Percentiles rank a stretch among this genome's conserved stretches.
Conservation (phyloP, 2,113 vertebrate genomes). For the Sminthopsis crassicaudata region DNA sequence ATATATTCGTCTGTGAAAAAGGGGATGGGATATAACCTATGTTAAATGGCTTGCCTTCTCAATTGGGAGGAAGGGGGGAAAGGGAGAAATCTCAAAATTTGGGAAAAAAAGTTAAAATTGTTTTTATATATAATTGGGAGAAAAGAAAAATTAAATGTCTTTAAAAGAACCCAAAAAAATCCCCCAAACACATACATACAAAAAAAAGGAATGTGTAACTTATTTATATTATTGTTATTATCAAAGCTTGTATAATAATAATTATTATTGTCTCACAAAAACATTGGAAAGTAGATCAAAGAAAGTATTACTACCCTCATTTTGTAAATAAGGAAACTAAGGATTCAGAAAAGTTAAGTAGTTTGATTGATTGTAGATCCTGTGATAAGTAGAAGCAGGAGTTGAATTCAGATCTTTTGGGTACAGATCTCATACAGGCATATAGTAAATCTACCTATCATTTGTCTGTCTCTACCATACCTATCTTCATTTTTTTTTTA, state of each 20-base stretch:
- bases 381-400: neutral
- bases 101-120: neutral
- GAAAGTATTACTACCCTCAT: neutral
- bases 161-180: too few species aligned
- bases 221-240: neutral
- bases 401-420: neutral
- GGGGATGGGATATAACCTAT: neutral
- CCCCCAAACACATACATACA: neutral
- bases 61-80: neutral
- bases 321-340: neutral
- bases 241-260: neutral
- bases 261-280: neutral
- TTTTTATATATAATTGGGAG: neutral
- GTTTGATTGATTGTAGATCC: too few species aligned
- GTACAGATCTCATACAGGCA: neutral
- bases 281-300: neutral
- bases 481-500: too few species aligned
- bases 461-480: neutral
- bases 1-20: neutral
- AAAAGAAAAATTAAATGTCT: neutral
- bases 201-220: neutral
- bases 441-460: neutral
- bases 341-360: neutral
- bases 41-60: neutral
- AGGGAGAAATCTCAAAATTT: neutral